Conservation (phyloP, 2,113 vertebrate species). For the Artemisiospiza belli region DNA sequence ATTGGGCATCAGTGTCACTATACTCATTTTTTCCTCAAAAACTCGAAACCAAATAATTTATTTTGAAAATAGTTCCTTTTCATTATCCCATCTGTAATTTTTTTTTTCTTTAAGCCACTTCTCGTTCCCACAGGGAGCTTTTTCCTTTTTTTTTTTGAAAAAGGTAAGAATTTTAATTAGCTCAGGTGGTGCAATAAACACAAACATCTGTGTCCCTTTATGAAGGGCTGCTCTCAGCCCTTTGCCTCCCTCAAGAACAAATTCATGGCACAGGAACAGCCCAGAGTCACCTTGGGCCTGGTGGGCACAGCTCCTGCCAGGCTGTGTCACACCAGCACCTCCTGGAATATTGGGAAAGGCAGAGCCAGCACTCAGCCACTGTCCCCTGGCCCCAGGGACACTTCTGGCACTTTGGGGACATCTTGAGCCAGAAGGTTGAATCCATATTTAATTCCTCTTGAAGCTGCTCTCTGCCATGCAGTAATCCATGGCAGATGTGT, state of each 20-base stretch:
- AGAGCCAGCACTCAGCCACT: background rate
- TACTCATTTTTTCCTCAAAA: background rate
- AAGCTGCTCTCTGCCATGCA: background rate
- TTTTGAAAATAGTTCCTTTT: background rate
- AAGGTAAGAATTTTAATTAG: slow-evolving; percentile 65
- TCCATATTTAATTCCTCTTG: slow-evolving; percentile 35
- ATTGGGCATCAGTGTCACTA: background rate
- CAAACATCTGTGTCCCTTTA: slow-evolving; percentile 61
- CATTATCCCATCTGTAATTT: background rate
- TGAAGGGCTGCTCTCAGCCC: slow-evolving; percentile 28
- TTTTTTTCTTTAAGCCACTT: slow-evolving; percentile 22
- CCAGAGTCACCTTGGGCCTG: background rate
- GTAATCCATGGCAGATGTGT: background rate
- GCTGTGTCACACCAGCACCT: background rate
- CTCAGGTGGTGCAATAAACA: slow-evolving; percentile 64
- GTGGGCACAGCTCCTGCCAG: background rate
- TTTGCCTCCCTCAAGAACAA: slow-evolving; percentile 1
- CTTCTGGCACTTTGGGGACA: background rate
- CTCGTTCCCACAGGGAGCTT: slow-evolving; percentile 11
- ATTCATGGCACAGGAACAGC: background rate
- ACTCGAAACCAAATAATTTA: background rate
- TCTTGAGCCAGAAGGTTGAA: slow-evolving; percentile 38
- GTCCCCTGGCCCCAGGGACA: background rate
- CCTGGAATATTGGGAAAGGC: background rate
- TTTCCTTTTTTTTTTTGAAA: background rate